Base-by-base conservation (phyloP, 2,113 vertebrate genomes). In the Pelusios castaneus region DNA sequence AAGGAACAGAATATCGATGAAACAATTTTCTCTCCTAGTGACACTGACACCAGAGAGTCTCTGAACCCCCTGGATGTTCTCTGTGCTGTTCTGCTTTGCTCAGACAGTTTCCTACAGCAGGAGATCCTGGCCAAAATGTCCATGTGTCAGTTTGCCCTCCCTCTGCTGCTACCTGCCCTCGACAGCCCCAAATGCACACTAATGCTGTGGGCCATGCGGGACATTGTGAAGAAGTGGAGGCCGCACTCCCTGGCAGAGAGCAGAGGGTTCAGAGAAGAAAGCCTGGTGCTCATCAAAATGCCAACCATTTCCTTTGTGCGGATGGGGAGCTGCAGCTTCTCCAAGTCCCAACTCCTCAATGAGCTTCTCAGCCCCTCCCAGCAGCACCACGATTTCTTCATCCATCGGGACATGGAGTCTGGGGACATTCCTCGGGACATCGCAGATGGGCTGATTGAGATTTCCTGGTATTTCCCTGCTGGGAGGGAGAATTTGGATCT, bases 81-180 rank as follows among this genome's bases (percentile, higher is more conserved):
- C 29, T 98, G 98, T 38, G 97, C 98, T 31, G 92, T 99, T 2
- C 97, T 98, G 84, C 96, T 98, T 58, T 98, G 98, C 81, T 94
- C 98, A 6, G 98, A 98, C 82, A 92, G 96, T 43, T 98, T 98
- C 47, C 47, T 47, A 10, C 47, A 47, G 47, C 47, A 47, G 47
- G 47, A 47, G 47, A 47, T 47, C 47, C 21, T 98, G 25, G 87
- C 91, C 11, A 98, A 92, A 49, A 99, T 99, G 98, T 97, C 98
- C 55, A 97, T 98, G 84, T 98, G 98, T 88, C 98, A 98, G 97
- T 98, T 99, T 95, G 98, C 98, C 19, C 97, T 99, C 13, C 99
- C 99, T 6, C 96, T 99, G 0, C 89, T 99, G 49, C 95, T 99
- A 82, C 98, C 98, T 5, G 96, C 97, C 81, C 78, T 96, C 2